phyloP scores from a whole-genome alignment of 2,888 invertebrate species.

The Merodon equestris region DNA sequence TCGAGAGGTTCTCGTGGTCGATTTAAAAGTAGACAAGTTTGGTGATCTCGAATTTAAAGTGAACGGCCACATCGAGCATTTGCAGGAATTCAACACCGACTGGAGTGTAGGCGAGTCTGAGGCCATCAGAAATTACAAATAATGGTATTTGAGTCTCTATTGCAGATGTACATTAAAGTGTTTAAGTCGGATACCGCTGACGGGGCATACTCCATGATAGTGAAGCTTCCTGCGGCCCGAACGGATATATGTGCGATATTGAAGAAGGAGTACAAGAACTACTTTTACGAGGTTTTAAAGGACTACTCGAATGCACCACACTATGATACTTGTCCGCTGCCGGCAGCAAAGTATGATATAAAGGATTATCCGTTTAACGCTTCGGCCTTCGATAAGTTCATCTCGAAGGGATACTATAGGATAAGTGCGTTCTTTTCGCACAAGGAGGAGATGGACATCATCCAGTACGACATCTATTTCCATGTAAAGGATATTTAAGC shows the following conservation, averaged over 20 bases:
- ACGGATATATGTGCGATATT: slow-evolving; percentile 71
- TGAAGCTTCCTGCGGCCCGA: slow-evolving; percentile 54
- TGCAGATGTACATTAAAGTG: not conserved
- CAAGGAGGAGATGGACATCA: slow-evolving; percentile 54
- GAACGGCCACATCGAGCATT: slow-evolving; percentile 71
- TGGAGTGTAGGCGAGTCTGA: slow-evolving; percentile 70
- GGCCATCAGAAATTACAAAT: not conserved
- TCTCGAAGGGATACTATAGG: slow-evolving; percentile 71
- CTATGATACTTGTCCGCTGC: slow-evolving; percentile 73
- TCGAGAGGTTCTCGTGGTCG: slow-evolving; percentile 62
- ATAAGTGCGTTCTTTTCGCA: slow-evolving; percentile 50
- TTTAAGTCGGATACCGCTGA: slow-evolving; percentile 22
- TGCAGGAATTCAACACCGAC: slow-evolving; percentile 71
- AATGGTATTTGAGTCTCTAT: not conserved
- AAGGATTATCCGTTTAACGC: slow-evolving; percentile 72
- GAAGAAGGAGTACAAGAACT: slow-evolving; percentile 71
- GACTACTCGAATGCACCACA: slow-evolving; percentile 74
- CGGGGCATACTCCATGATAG: slow-evolving; percentile 58
- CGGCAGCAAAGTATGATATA: slow-evolving; percentile 69
- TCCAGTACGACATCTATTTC: slow-evolving; percentile 69
- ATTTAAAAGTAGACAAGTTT: slow-evolving; percentile 68
- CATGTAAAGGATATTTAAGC: not conserved
- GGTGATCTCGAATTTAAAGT: slow-evolving; percentile 66
- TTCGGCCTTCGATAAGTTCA: slow-evolving; percentile 58
- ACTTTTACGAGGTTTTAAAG: slow-evolving; percentile 72